Base-by-base conservation (phyloP, 1,140 invertebrate genomes). In the Papilio glaucus region DNA sequence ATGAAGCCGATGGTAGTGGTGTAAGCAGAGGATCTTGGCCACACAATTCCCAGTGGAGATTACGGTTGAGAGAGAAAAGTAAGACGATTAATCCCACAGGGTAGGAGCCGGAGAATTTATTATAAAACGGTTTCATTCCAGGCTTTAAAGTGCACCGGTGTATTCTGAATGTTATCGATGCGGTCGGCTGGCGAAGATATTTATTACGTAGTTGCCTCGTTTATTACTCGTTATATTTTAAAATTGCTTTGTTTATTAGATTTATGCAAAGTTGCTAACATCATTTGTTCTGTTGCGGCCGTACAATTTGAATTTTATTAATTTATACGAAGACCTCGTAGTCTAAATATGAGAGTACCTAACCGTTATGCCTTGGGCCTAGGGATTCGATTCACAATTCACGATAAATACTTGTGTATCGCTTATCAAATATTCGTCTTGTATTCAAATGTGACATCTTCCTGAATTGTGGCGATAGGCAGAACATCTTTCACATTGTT, bases 71-170 rank as follows among this genome's bases (percentile, higher is more conserved):
- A 87, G 86, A 90, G 86, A 88, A 88, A 92, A 91, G 86, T 90
- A 91, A 91, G 88, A 85, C 88, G 87, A 91, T 90, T 92, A 92
- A 91, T 92, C 86, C 88, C 87, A 81, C 81, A 82, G 86, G 84
- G 83, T 85, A 85, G 82, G 76, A 78, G 75, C 81, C 77, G 75
- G 82, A 83, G 84, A 89, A 90, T 90, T 90, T 90, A 92, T 90
- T 88, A 90, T 92, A 90, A 92, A 91, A 90, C 81, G 86, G 80
- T 90, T 88, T 85, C 85, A 79, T 85, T 77, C 79, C 78, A 81
- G 82, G 81, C 81, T 89, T 83, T 83, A 85, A 82, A 82, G 81
- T 83, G 77, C 77, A 83, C 77, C 82, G 79, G 79, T 81, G 79
- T 77, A 77, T 80, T 78, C 77, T 74, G 79, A 80, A 78, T 75